These are phyloP conservation scores for Pterois miles DNA, from an alignment of 2,797 vertebrate genomes.

Conservation along the genomic window DNA sequence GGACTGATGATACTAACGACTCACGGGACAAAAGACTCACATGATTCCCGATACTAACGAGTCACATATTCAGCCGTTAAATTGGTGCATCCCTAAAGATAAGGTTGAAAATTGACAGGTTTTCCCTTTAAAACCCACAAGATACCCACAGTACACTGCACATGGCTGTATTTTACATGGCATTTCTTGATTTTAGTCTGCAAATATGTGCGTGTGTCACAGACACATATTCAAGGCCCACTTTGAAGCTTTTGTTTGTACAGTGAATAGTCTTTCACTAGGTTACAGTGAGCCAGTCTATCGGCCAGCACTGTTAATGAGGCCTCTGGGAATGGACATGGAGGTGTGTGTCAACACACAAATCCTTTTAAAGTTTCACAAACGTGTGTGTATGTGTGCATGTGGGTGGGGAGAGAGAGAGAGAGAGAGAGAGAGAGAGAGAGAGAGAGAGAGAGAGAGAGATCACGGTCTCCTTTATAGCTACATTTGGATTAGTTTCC, in stretches of 20 bases:
- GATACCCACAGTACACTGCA: slow-evolving; percentile 1
- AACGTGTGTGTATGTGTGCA: slow-evolving; percentile 14
- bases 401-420: not conserved
- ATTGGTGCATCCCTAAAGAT: not conserved
- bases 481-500: slow-evolving; percentile 32
- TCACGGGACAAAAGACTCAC: no score
- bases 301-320: slow-evolving; percentile 76
- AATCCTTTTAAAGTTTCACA: slow-evolving; percentile 61
- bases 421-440: not conserved
- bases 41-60: no score
- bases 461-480: slow-evolving; percentile 15
- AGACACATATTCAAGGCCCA: no score
- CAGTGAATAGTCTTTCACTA: slow-evolving; percentile 65
- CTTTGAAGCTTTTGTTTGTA: slow-evolving; percentile 76
- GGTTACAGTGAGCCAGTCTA: slow-evolving; percentile 57
- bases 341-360: slow-evolving; percentile 67
- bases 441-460: not conserved
- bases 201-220: slow-evolving; percentile 1
- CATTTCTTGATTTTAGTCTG: slow-evolving; percentile 20
- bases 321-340: slow-evolving; percentile 76
- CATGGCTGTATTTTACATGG: slow-evolving; percentile 21
- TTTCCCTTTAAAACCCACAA: not conserved
- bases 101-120: not conserved
- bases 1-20: no score
- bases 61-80: no score